These are phyloP conservation scores for Crenuchus spilurus DNA, from an alignment of 2,797 vertebrate species.

Conservation along the genomic window DNA sequence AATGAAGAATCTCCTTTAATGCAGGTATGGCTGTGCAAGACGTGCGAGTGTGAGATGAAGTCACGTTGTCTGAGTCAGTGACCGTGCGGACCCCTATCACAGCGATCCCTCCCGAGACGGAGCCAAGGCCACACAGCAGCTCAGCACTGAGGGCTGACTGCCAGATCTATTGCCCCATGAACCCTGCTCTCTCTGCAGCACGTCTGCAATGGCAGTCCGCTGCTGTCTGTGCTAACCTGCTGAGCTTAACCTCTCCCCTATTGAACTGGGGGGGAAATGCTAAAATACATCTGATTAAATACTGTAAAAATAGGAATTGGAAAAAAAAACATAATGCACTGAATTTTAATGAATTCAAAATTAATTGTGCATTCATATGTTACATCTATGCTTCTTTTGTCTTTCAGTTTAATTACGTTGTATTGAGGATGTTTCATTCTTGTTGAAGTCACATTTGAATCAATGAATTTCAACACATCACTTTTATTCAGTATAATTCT, in stretches of 20 bases:
- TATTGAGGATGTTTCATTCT: too few species aligned
- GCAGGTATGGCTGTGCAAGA: not conserved
- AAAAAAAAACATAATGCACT: too few species aligned
- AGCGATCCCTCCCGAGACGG: not conserved
- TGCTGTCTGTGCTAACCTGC: not conserved
- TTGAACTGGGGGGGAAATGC: not conserved
- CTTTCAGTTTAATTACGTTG: too few species aligned
- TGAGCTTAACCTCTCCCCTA: not conserved
- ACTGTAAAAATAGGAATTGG: too few species aligned
- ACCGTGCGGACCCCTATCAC: conserved; percentile 23
- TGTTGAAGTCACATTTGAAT: too few species aligned
- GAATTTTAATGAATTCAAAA: too few species aligned
- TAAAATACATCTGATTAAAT: too few species aligned
- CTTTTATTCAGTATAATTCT: too few species aligned
- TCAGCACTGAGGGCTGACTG: not conserved
- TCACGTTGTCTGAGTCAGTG: conserved; percentile 32
- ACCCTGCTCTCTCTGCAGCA: conserved; percentile 11
- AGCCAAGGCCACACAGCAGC: conserved; percentile 30
- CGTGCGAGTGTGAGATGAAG: not conserved
- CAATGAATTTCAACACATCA: too few species aligned
- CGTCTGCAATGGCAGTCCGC: not conserved
- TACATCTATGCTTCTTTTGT: too few species aligned
- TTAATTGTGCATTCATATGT: too few species aligned
- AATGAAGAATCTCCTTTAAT: not conserved
- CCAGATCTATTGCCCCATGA: conserved; percentile 32